These are phyloP conservation scores for Oryzias dopingdopingensis DNA, from an alignment of 2,797 vertebrate genomes.

Conservation along the genomic window DNA sequence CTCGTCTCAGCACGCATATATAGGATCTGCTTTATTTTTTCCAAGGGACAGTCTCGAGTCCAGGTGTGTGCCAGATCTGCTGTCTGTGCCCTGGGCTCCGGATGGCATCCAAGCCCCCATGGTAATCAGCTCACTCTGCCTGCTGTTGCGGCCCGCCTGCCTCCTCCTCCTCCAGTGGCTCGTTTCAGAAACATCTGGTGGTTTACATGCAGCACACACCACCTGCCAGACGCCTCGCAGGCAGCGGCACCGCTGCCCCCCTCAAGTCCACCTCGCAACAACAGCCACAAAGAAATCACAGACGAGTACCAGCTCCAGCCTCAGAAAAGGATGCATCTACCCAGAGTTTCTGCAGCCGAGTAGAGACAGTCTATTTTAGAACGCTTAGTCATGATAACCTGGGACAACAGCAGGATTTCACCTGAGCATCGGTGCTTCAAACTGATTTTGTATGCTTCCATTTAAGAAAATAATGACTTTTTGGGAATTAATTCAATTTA, in stretches of 20 bases:
- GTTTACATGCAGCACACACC: conserved; percentile 80
- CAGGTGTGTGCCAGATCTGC: conserved; percentile 78
- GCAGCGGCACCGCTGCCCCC: conserved; percentile 62
- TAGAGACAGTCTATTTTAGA: conserved; percentile 36
- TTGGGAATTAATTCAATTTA: conserved; percentile 88
- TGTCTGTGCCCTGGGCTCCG: conserved; percentile 77
- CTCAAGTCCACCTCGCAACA: conserved; percentile 52
- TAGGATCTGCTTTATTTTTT: conserved; percentile 74
- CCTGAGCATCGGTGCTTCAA: too few species aligned
- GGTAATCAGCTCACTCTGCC: conserved; percentile 79
- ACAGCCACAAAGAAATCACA: conserved; percentile 50
- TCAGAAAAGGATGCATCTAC: conserved; percentile 27
- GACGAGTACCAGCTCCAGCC: conserved; percentile 35
- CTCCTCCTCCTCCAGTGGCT: conserved; percentile 77
- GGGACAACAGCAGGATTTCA: conserved; percentile 15
- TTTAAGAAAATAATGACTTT: conserved; percentile 81
- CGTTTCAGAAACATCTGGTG: conserved; percentile 80
- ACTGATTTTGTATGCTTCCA: too few species aligned
- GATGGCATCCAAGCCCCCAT: conserved; percentile 78
- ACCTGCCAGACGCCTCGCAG: conserved; percentile 76
- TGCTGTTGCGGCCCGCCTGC: conserved; percentile 73
- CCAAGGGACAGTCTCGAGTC: conserved; percentile 74
- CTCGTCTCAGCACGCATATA: conserved; percentile 65
- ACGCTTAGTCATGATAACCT: conserved; percentile 43
- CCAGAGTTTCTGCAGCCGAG: conserved; percentile 28